A percentile compares a stretch with the other conserved stretches of the same genome.
Conservation (phyloP, 2,888 invertebrate species). For the Unio delphinus region DNA sequence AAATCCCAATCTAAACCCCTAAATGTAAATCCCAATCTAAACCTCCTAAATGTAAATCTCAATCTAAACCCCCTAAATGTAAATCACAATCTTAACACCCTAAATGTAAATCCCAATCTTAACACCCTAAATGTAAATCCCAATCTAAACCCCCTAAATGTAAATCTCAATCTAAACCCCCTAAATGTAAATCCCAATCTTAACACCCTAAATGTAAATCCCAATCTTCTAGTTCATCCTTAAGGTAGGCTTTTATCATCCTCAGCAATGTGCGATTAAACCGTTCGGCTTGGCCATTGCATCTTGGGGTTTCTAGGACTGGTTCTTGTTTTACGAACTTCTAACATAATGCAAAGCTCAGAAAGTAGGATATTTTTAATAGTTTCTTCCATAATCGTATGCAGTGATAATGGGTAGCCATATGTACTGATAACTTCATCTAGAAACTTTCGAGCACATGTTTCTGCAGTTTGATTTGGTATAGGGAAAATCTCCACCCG, state of each 20-base stretch:
- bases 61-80: slow-evolving; percentile 14
- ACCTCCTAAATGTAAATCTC: too few relatives aligned
- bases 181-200: slow-evolving; percentile 7
- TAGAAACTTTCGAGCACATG: slow-evolving; percentile 2
- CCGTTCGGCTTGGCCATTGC: slow-evolving; percentile 27
- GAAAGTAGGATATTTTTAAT: slow-evolving; percentile 20
- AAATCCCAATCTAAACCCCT: too few relatives aligned
- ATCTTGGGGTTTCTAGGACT: slow-evolving; percentile 20
- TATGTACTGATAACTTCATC: slow-evolving; percentile 9
- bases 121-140: slow-evolving; percentile 10
- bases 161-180: slow-evolving; percentile 6
- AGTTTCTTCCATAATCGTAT: slow-evolving; percentile 18
- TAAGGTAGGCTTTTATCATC: slow-evolving; percentile 25
- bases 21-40: too few relatives aligned
- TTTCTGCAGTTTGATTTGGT: slow-evolving; percentile 10
- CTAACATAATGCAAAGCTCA: slow-evolving; percentile 10
- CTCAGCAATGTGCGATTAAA: slow-evolving; percentile 20
- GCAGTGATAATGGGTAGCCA: slow-evolving; percentile 13
- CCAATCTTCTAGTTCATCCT: slow-evolving; percentile 19
- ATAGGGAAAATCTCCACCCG: slow-evolving; percentile 9
- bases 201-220: slow-evolving; percentile 22
- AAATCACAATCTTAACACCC: slow-evolving; percentile 7
- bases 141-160: slow-evolving; percentile 14
- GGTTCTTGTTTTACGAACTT: slow-evolving; percentile 20
- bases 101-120: slow-evolving; percentile 10